Conservation (phyloP, 2,888 invertebrate genomes). For the Vanessa cardui region DNA sequence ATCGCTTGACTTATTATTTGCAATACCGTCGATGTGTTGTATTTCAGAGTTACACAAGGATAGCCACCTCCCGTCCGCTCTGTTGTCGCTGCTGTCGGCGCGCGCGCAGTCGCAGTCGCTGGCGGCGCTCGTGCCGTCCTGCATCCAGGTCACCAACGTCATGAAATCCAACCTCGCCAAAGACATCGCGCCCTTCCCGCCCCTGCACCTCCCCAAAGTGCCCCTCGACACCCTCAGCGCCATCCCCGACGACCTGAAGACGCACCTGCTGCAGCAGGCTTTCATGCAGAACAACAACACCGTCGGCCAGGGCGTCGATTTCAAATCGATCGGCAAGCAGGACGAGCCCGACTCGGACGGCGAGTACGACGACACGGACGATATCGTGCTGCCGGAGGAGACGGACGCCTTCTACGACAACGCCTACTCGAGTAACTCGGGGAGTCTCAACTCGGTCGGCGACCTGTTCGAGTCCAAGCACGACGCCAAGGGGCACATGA, state of each 20-base stretch:
- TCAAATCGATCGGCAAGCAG: slow-evolving; percentile 51
- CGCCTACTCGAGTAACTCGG: slow-evolving; percentile 42
- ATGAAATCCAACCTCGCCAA: slow-evolving; percentile 7
- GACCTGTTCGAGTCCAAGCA: slow-evolving; percentile 60
- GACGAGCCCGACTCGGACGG: slow-evolving; percentile 79
- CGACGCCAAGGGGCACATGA: slow-evolving; percentile 62
- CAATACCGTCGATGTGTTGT: slow-evolving; percentile 75
- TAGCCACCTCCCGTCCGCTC: slow-evolving; percentile 68
- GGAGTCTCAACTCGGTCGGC: slow-evolving; percentile 26
- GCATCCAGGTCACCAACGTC: slow-evolving; percentile 57
- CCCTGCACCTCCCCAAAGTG: slow-evolving; percentile 44
- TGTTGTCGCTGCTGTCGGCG: slow-evolving; percentile 74
- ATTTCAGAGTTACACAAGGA: slow-evolving; percentile 78
- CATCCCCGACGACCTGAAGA: slow-evolving; percentile 60
- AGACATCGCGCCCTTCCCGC: slow-evolving; percentile 19
- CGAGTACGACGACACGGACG: slow-evolving; percentile 80
- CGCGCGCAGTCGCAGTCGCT: slow-evolving; percentile 58
- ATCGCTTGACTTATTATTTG: slow-evolving; percentile 73
- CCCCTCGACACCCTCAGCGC: slow-evolving; percentile 49
- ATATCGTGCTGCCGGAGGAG: slow-evolving; percentile 78
- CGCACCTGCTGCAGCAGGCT: slow-evolving; percentile 68
- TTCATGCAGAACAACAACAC: slow-evolving; percentile 72
- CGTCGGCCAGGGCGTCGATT: slow-evolving; percentile 30
- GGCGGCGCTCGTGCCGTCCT: slow-evolving; percentile 56
- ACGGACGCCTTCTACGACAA: slow-evolving; percentile 58